Conservation (phyloP, 2,797 vertebrate genomes). For the Phalloptychus januarius region DNA sequence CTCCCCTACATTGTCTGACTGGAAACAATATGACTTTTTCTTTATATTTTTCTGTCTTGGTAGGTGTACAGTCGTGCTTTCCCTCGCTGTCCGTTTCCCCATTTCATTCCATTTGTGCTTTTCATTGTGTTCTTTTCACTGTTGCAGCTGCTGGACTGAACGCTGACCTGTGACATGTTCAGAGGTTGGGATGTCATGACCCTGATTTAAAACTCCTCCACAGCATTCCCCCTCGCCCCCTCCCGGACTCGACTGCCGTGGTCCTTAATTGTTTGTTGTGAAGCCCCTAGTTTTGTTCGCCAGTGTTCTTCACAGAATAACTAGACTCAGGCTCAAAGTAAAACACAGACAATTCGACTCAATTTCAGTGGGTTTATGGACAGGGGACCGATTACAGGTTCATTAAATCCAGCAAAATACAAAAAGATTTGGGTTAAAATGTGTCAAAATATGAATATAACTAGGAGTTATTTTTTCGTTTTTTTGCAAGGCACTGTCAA, state of each 20-base stretch:
- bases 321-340: not conserved
- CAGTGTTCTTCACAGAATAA: not conserved
- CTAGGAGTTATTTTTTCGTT: too few relatives aligned
- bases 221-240: not conserved
- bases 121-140: not conserved
- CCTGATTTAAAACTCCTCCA: not conserved
- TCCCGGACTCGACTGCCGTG: not conserved
- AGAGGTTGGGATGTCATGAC: not conserved
- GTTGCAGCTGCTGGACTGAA: not conserved
- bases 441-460: not conserved
- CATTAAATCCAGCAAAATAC: not conserved
- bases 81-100: not conserved
- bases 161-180: not conserved
- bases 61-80: not conserved
- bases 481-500: not conserved
- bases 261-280: not conserved
- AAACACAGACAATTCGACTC: not conserved
- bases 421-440: not conserved
- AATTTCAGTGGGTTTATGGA: not conserved
- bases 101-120: not conserved
- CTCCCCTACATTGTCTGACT: too few relatives aligned
- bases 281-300: not conserved
- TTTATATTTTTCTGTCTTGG: not conserved
- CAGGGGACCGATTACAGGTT: not conserved
- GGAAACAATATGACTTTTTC: not conserved